A percentile compares a stretch with the other conserved stretches of the same genome.
phyloP scores from a whole-genome alignment of 2,113 vertebrate species.

The Prolemur simus region DNA sequence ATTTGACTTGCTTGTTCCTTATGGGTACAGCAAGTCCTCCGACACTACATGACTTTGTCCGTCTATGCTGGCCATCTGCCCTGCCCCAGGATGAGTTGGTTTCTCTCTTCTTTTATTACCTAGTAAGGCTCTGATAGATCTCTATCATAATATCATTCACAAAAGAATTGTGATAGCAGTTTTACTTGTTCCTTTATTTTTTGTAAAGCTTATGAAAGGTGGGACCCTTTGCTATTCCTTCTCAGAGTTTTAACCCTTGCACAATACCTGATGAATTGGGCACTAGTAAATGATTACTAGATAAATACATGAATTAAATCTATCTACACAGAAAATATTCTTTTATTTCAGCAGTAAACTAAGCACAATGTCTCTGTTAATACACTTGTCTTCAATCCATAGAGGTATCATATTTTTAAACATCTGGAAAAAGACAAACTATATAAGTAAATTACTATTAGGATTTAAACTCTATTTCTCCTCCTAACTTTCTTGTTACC shows the following conservation, averaged over 20 bases:
- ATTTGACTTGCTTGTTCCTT: not conserved
- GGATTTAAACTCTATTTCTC: not conserved
- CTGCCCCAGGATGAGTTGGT: not conserved
- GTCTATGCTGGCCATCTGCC: not conserved
- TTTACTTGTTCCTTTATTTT: not conserved
- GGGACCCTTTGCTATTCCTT: not conserved
- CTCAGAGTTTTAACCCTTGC: not conserved
- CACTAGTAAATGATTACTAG: not conserved
- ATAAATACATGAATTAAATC: not conserved
- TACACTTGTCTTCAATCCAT: not conserved
- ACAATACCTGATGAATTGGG: not conserved
- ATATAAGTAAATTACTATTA: not conserved
- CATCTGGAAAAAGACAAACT: not conserved
- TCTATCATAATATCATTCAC: not conserved
- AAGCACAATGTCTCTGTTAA: not conserved
- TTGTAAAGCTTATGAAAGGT: not conserved
- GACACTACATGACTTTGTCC: not conserved
- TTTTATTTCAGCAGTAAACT: not conserved
- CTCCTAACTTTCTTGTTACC: not conserved
- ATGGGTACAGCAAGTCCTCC: not conserved
- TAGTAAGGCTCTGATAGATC: not conserved
- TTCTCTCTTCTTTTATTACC: not conserved
- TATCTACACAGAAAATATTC: not conserved
- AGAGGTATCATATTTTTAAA: not conserved
- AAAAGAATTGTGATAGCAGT: not conserved